These are phyloP conservation scores for Archips crataeganus DNA, from an alignment of 2,888 invertebrate genomes.

Conservation along the genomic window DNA sequence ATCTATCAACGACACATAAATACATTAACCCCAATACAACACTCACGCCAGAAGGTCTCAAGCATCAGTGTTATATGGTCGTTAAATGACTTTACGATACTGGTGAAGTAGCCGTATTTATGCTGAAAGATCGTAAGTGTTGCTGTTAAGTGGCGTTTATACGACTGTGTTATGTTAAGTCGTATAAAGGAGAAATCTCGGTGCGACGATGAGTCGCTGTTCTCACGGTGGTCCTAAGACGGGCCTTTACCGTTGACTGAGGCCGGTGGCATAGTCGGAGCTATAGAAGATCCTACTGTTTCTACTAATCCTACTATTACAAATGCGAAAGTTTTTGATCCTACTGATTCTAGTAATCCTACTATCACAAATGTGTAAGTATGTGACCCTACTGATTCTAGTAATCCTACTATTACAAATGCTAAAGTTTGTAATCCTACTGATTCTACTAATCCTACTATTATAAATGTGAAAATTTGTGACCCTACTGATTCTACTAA, in stretches of 20 bases:
- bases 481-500: too few relatives aligned
- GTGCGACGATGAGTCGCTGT: slow-evolving; percentile 49
- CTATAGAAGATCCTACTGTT: slow-evolving; percentile 5
- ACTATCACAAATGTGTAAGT: too few relatives aligned
- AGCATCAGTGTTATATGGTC: slow-evolving; percentile 50
- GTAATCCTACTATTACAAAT: too few relatives aligned
- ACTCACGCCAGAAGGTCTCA: not conserved
- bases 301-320: too few relatives aligned
- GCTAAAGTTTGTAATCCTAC: too few relatives aligned
- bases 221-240: slow-evolving; percentile 48
- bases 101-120: not conserved
- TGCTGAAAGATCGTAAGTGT: slow-evolving; percentile 43
- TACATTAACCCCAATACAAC: slow-evolving; percentile 10
- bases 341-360: too few relatives aligned
- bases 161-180: slow-evolving; percentile 45
- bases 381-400: too few relatives aligned
- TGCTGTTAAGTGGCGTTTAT: slow-evolving; percentile 46
- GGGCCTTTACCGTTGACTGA: slow-evolving; percentile 21
- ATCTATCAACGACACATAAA: slow-evolving; percentile 20
- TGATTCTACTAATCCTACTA: too few relatives aligned
- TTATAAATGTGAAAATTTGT: too few relatives aligned
- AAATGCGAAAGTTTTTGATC: too few relatives aligned
- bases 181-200: slow-evolving; percentile 44
- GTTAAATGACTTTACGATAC: slow-evolving; percentile 34
- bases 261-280: slow-evolving; percentile 7